Evolutionary conservation across 1,140 invertebrate genomes (phyloP).

Genomic region (Heliconius hewitsoni): DNA sequence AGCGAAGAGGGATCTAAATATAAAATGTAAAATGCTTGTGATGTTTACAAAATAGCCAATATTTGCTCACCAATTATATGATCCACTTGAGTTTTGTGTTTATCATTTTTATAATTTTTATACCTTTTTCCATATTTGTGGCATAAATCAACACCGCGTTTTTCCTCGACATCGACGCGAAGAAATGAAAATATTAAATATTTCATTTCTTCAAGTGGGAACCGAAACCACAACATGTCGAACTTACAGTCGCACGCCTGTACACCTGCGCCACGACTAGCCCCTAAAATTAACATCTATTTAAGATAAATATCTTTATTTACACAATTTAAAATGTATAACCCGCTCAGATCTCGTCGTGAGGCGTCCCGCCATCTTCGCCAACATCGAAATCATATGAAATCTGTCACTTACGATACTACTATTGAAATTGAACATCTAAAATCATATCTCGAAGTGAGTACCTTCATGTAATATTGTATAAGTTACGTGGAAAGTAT

Average conservation of each 20-base stretch:
- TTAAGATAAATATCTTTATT: too few relatives aligned
- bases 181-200: too few relatives aligned
- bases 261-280: too few relatives aligned
- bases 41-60: not conserved
- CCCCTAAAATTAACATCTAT: too few relatives aligned
- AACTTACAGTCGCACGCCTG: too few relatives aligned
- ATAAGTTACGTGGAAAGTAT: not conserved
- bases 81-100: too few relatives aligned
- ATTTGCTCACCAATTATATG: not conserved
- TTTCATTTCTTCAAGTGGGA: too few relatives aligned
- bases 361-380: slow-evolving; percentile 52
- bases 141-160: too few relatives aligned
- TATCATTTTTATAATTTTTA: too few relatives aligned
- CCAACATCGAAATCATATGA: slow-evolving; percentile 57
- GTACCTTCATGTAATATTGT: slow-evolving; percentile 3
- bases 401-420: slow-evolving; percentile 54
- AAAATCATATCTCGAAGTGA: slow-evolving; percentile 54
- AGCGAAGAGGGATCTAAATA: slow-evolving; percentile 48
- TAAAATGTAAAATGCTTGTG: slow-evolving; percentile 38
- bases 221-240: too few relatives aligned
- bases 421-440: slow-evolving; percentile 49
- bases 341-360: slow-evolving; percentile 27
- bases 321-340: not conserved
- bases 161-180: too few relatives aligned
- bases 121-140: too few relatives aligned